A percentile compares a stretch with the other conserved stretches of the same genome.
phyloP scores from a whole-genome alignment of 2,113 vertebrate genomes.

The Toxotes jaculatrix region DNA sequence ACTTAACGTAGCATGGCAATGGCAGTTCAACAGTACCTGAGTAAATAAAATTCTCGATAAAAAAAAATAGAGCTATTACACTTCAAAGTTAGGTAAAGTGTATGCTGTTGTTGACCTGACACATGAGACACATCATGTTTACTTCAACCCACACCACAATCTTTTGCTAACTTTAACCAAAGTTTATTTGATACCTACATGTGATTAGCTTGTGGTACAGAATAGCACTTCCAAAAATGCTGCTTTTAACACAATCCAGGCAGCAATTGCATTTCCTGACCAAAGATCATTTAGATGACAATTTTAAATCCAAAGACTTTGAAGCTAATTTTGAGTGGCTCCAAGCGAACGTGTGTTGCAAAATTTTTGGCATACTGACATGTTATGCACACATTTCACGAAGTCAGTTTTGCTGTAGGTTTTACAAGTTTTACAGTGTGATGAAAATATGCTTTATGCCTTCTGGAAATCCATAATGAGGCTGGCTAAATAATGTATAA shows the following conservation, averaged over 20 bases:
- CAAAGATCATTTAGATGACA: neutral
- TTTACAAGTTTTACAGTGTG: neutral
- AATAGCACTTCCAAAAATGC: no score
- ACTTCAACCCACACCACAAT: neutral
- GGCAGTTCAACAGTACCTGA: no score
- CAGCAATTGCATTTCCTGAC: neutral
- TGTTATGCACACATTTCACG: neutral
- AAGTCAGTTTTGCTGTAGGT: neutral
- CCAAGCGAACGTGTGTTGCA: neutral
- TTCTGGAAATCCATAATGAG: constrained; percentile 13
- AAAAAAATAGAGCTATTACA: no score
- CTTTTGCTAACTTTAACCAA: neutral
- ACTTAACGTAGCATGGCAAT: neutral
- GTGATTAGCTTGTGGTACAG: neutral
- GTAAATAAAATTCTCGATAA: no score
- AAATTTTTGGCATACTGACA: neutral
- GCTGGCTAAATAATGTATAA: constrained; percentile 29
- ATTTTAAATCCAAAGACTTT: constrained; percentile 9
- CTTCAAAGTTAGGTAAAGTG: neutral
- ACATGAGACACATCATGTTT: no score
- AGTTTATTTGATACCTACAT: neutral
- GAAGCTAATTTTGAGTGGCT: neutral
- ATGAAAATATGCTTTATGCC: constrained; percentile 1
- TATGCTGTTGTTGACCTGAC: neutral
- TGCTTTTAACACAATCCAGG: neutral